phyloP scores from a whole-genome alignment of 2,797 vertebrate species.

The Poeciliopsis gracilis region DNA sequence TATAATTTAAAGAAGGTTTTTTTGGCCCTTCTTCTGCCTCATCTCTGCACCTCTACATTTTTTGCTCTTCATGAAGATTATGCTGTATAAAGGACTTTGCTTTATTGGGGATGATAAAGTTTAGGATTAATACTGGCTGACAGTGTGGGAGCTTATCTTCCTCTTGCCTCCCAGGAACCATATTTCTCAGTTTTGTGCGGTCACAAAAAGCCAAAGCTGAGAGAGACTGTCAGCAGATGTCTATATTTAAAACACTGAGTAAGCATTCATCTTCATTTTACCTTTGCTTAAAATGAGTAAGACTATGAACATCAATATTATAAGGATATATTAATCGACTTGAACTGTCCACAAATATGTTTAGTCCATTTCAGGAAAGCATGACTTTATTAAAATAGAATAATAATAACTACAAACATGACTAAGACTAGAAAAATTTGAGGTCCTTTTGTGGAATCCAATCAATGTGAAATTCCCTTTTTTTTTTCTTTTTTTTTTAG shows the following conservation, averaged over 20 bases:
- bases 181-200: conserved; percentile 37
- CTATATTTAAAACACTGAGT: conserved; percentile 34
- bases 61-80: conserved; percentile 31
- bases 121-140: conserved; percentile 35
- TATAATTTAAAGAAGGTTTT: conserved; percentile 6
- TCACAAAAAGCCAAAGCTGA: conserved; percentile 40
- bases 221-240: conserved; percentile 35
- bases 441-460: not conserved
- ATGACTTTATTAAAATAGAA: not conserved
- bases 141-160: conserved; percentile 43
- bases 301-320: not conserved
- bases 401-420: not conserved
- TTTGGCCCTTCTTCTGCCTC: not conserved
- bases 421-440: not conserved
- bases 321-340: not conserved
- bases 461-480: not conserved
- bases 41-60: conserved; percentile 3
- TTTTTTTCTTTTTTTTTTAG: not conserved
- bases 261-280: not conserved
- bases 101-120: conserved; percentile 44
- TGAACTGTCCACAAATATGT: not conserved
- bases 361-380: not conserved
- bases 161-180: conserved; percentile 37
- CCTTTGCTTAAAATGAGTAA: no score
- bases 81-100: conserved; percentile 25